Base-by-base conservation (phyloP, 2,888 invertebrate species). In the Spialia ferax region DNA sequence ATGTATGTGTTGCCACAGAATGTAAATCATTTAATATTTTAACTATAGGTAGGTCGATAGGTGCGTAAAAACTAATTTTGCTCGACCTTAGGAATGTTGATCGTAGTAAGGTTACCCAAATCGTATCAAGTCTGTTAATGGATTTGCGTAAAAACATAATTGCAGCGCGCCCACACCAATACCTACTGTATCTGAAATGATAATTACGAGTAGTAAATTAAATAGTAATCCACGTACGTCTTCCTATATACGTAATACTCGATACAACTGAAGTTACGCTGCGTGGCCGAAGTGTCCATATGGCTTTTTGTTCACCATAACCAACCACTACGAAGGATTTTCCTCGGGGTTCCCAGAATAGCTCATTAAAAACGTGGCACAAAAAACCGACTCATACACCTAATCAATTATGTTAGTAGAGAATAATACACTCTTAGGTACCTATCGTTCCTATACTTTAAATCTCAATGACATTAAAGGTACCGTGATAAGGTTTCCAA, bases 241-340 rank as follows among this genome's bases (percentile, higher is more conserved):
- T n/a, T n/a, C n/a, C n/a, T 35, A 32, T 13, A n/a, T 35, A 52
- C 42, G 26, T 45, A 32, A 64, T 56, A 22, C 59, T 64, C 10
- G 23, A n/a, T 22, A 64, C 38, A 56, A 64, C 64, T 61, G 65
- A 56, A 62, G 54, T 69, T 69, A 69, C 65, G 65, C 65, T 15
- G 35, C 61, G 61, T 15, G 35, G 22, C 26, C 22, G 18, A 15
- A 60, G 15, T 55, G 61, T 35, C 55, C 55, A 42, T 60, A 54
- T 32, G 42, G 42, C 38, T 20, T 67, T 48, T 68, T 62, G 62
- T 56, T 56, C 48, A 29, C 67, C 48, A 61, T 55, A 42, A 22
- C 67, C 45, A 32, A n/a, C 38, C 32, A 48, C 26, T 60, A 54
- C 20, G n/a, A 38, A 15, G 54, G 66, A 59, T 60, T 66, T 66